A percentile compares a stretch with the other conserved stretches of the same genome.
phyloP scores from a whole-genome alignment of 2,113 vertebrate genomes.

The Nothoprocta pentlandii region DNA sequence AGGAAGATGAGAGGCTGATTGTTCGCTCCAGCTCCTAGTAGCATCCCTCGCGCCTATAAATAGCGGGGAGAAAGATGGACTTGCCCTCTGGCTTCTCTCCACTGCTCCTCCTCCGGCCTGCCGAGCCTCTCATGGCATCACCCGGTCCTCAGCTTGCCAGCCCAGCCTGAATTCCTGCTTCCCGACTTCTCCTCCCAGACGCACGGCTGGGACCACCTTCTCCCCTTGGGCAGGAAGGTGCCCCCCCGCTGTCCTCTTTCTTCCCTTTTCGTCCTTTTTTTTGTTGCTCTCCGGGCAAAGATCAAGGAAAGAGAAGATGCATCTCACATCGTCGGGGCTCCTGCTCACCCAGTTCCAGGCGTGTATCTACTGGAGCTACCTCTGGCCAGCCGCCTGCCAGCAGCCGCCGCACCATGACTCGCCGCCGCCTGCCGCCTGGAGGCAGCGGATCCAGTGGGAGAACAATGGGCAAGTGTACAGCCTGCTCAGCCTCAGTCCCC shows the following conservation, averaged over 20 bases:
- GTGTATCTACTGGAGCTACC: constrained; percentile 71
- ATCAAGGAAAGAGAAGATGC: constrained; percentile 46
- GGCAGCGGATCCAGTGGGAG: too few relatives aligned
- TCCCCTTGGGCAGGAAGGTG: background rate
- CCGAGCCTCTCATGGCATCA: background rate
- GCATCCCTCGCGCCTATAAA: constrained; percentile 33
- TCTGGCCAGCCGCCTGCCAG: constrained; percentile 66
- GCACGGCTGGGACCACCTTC: background rate
- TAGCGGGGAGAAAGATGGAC: background rate
- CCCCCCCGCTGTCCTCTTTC: too few relatives aligned
- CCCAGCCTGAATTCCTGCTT: background rate
- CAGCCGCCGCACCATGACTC: constrained; percentile 12
- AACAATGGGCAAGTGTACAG: too few relatives aligned
- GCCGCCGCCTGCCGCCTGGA: too few relatives aligned
- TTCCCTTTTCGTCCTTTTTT: too few relatives aligned
- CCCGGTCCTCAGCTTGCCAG: background rate
- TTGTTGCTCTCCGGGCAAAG: background rate
- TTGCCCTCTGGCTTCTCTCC: background rate
- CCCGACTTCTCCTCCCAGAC: background rate
- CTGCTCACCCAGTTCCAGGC: constrained; percentile 72
- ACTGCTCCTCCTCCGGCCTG: background rate
- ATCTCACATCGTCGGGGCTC: constrained; percentile 47
- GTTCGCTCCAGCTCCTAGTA: constrained; percentile 46
- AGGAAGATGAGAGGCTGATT: constrained; percentile 64
- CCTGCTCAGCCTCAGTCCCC: too few relatives aligned